Evolutionary conservation across 1,140 invertebrate genomes (phyloP), one percentile per base, ranked within the genome.

Genomic region (Mactra quadrangularis): DNA sequence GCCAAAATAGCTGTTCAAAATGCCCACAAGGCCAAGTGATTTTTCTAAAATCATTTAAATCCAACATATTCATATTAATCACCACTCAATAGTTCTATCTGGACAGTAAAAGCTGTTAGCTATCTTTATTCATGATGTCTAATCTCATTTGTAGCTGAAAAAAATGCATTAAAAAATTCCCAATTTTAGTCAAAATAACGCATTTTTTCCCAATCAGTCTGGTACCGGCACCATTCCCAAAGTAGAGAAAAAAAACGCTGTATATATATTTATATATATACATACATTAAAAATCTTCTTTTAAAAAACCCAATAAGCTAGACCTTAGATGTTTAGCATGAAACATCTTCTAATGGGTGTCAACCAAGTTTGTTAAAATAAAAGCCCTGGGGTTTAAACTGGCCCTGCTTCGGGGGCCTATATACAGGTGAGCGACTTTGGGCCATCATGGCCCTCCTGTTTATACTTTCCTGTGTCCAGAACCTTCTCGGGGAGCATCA

Each of bases 211-310:
- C 55, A 57, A 57, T 57, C 55, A 57, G 55, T 57, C 55, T 57
- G 55, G 55, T 57, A 57, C 55, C 25, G 55, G 55, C 27, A 57
- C 55, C 55, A 57, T 57, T 57, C 55, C 55, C 55, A 57, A 57
- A 57, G 55, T 57, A 57, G 55, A 57, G 55, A 57, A 57, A 57
- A 57, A 57, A 57, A 57, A n/a, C n/a, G n/a, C n/a, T n/a, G n/a
- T n/a, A n/a, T n/a, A n/a, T n/a, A n/a, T n/a, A n/a, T n/a, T n/a
- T n/a, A n/a, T n/a, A n/a, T n/a, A n/a, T n/a, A n/a, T n/a, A n/a
- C n/a, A n/a, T n/a, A n/a, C n/a, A n/a, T n/a, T n/a, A n/a, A n/a
- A n/a, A n/a, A n/a, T n/a, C n/a, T n/a, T n/a, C n/a, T n/a, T n/a
- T n/a, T n/a, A n/a, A n/a, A n/a, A n/a, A n/a, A n/a, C n/a, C n/a